Evolutionary conservation across 2,797 vertebrate genomes (phyloP).

Genomic region (Mus spretus): DNA sequence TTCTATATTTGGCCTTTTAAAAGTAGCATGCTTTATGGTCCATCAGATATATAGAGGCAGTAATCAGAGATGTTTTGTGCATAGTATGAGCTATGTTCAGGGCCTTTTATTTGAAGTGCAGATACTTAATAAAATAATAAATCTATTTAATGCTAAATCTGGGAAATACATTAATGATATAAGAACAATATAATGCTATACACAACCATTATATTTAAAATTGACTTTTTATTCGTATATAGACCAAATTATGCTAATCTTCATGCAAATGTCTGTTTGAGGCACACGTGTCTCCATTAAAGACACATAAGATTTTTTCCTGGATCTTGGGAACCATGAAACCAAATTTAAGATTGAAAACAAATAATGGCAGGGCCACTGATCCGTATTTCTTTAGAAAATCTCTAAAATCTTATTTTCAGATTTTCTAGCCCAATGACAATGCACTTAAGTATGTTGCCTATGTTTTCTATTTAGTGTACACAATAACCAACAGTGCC

Average conservation of each 20-base stretch:
- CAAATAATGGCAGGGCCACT: background rate
- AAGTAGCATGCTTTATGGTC: slow-evolving; percentile 60
- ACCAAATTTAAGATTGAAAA: background rate
- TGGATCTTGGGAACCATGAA: background rate
- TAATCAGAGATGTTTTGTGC: slow-evolving; percentile 57
- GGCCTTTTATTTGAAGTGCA: slow-evolving; percentile 22
- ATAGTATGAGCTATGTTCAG: background rate
- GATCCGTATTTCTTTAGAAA: background rate
- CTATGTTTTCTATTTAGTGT: background rate
- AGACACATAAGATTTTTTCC: background rate
- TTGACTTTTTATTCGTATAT: background rate
- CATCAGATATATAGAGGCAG: background rate
- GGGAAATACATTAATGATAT: background rate
- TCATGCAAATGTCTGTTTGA: background rate
- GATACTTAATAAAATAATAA: background rate
- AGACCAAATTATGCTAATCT: background rate
- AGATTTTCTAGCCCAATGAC: background rate
- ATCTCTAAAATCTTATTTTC: background rate
- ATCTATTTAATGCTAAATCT: background rate
- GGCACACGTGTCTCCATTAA: background rate
- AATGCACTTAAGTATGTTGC: background rate
- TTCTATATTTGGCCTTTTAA: slow-evolving; percentile 75
- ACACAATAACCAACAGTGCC: background rate
- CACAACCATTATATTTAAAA: background rate
- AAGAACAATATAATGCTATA: background rate